Conservation (phyloP, 2,888 invertebrate genomes). For the Idaea straminata region DNA sequence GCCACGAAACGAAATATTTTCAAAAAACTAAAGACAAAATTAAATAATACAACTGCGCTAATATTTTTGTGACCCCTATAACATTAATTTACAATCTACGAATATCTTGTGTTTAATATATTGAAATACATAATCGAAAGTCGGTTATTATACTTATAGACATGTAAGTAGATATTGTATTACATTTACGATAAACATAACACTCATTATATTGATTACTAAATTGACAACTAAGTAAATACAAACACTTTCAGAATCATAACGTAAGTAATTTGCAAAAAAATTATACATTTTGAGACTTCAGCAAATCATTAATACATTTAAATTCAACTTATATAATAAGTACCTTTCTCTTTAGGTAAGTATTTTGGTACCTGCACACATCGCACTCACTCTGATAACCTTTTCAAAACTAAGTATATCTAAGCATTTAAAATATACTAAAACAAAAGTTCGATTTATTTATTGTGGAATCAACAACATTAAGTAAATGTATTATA, state of each 20-base stretch:
- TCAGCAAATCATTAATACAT: too few species aligned
- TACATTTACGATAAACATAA: constrained; percentile 11
- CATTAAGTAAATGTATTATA: too few species aligned
- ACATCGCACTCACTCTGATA: too few species aligned
- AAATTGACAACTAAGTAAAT: too few species aligned
- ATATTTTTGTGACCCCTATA: constrained; percentile 35
- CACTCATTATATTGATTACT: too few species aligned
- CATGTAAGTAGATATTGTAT: constrained; percentile 18
- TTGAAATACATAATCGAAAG: constrained; percentile 22
- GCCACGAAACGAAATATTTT: constrained; percentile 11
- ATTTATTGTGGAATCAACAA: too few species aligned
- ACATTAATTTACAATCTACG: constrained; percentile 26
- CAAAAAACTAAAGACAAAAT: constrained; percentile 19
- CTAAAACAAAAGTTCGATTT: constrained; percentile 9
- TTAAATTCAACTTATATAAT: constrained; percentile 4
- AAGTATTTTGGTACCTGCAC: too few species aligned
- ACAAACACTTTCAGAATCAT: constrained; percentile 18
- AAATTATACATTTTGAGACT: too few species aligned
- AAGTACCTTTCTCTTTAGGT: constrained; percentile 6
- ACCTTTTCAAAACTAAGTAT: not conserved
- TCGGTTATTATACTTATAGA: constrained; percentile 18
- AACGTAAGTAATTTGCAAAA: not conserved
- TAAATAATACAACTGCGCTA: constrained; percentile 19
- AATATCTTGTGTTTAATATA: constrained; percentile 27
- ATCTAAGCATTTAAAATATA: constrained; percentile 18